Evolutionary conservation across 2,797 vertebrate genomes (phyloP).

Genomic region (Aselliscus stoliczkanus): DNA sequence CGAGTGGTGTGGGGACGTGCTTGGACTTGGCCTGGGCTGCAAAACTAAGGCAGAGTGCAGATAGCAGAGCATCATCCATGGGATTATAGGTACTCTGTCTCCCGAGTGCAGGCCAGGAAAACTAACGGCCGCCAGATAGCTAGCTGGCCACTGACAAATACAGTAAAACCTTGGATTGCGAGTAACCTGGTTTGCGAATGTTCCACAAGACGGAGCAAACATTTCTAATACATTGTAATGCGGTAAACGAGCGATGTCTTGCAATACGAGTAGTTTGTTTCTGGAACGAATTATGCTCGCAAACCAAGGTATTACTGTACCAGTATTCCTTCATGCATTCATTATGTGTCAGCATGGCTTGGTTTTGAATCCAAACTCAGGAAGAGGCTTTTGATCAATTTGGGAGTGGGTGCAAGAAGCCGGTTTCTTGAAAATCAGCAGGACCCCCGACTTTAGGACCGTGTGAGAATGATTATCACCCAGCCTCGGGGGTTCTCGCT

Average conservation of each 20-base stretch:
- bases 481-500: background rate
- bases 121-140: background rate
- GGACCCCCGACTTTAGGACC: background rate
- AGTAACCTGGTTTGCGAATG: too few species aligned
- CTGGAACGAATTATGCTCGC: too few species aligned
- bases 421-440: background rate
- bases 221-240: too few species aligned
- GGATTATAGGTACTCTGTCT: background rate
- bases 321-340: background rate
- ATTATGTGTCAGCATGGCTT: background rate
- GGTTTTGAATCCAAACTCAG: background rate
- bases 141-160: background rate
- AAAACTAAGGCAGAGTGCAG: background rate
- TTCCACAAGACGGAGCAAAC: too few species aligned
- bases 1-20: background rate
- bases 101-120: background rate
- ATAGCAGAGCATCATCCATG: background rate
- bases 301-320: too few species aligned
- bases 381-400: background rate
- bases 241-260: too few species aligned
- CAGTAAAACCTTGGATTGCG: too few species aligned
- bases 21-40: background rate
- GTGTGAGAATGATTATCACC: background rate
- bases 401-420: background rate
- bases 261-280: too few species aligned